Percentiles rank a stretch among this genome's conserved stretches.
Conservation (phyloP, 2,888 invertebrate species). For the Gibbula magus region DNA sequence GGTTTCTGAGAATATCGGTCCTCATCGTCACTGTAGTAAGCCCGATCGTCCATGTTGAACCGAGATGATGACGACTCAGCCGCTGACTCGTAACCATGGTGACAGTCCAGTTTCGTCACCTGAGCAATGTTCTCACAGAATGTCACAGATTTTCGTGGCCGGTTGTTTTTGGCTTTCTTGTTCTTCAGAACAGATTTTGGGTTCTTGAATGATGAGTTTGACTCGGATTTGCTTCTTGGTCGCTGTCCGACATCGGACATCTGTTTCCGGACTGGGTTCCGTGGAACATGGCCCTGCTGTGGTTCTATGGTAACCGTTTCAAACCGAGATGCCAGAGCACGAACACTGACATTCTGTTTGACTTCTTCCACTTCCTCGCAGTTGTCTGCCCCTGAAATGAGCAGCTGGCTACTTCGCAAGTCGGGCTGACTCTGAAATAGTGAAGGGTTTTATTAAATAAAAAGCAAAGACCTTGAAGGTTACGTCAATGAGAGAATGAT, state of each 20-base stretch:
- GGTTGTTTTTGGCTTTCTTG: conserved; percentile 50
- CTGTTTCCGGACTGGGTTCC: conserved; percentile 8
- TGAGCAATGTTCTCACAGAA: conserved; percentile 95
- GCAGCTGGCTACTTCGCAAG: conserved; percentile 31
- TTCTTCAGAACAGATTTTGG: conserved; percentile 68
- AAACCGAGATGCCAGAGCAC: conserved; percentile 64
- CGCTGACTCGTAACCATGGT: conserved; percentile 76
- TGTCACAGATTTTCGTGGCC: conserved; percentile 86
- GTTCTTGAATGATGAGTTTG: conserved; percentile 53
- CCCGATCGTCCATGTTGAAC: conserved; percentile 27
- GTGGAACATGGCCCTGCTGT: conserved; percentile 3
- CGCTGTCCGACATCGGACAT: conserved; percentile 30
- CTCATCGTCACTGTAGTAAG: conserved; percentile 58
- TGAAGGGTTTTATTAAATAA: background rate
- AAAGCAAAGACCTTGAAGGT: background rate
- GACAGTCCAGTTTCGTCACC: conserved; percentile 93
- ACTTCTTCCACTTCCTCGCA: background rate
- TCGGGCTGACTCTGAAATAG: conserved; percentile 51
- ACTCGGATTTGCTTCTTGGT: conserved; percentile 66
- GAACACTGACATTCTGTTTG: conserved; percentile 49
- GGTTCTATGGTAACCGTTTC: conserved; percentile 39
- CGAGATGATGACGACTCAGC: conserved; percentile 37
- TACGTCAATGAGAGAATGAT: background rate
- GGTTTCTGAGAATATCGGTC: conserved; percentile 33
- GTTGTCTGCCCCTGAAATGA: background rate